phyloP scores from a whole-genome alignment of 2,797 vertebrate genomes.

The Morus bassanus region DNA sequence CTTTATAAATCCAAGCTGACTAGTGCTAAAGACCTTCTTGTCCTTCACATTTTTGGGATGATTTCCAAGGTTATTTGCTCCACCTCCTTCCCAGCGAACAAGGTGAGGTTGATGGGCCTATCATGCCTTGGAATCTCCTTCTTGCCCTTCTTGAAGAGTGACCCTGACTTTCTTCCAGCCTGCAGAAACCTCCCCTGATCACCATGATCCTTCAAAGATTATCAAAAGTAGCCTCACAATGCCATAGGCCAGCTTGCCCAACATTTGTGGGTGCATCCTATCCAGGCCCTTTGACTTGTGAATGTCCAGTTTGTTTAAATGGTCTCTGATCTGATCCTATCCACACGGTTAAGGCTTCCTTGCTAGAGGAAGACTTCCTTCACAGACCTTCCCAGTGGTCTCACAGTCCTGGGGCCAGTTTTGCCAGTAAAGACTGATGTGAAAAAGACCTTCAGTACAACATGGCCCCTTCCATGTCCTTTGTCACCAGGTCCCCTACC shows the following conservation, averaged over 20 bases:
- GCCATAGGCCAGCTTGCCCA: neutral
- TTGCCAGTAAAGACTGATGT: too few relatives aligned
- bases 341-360: rapidly evolving
- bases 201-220: neutral
- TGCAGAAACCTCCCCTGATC: neutral
- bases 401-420: neutral
- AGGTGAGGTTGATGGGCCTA: neutral
- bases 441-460: too few relatives aligned
- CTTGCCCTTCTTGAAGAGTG: neutral
- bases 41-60: neutral
- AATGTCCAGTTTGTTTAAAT: neutral
- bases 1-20: neutral
- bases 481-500: too few relatives aligned
- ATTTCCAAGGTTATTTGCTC: neutral
- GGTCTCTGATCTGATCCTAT: neutral
- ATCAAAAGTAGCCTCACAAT: neutral
- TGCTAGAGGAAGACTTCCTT: neutral
- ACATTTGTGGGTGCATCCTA: neutral
- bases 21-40: neutral
- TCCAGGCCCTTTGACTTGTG: neutral
- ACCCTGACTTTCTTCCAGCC: neutral
- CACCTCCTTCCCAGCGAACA: neutral
- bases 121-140: neutral
- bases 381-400: neutral
- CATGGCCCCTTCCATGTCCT: too few relatives aligned